Percentiles rank a stretch among this genome's conserved stretches.
These are phyloP conservation scores for Ichneumoninae sp. DNA, from an alignment of 2,888 invertebrate species.

Conservation along the genomic window DNA sequence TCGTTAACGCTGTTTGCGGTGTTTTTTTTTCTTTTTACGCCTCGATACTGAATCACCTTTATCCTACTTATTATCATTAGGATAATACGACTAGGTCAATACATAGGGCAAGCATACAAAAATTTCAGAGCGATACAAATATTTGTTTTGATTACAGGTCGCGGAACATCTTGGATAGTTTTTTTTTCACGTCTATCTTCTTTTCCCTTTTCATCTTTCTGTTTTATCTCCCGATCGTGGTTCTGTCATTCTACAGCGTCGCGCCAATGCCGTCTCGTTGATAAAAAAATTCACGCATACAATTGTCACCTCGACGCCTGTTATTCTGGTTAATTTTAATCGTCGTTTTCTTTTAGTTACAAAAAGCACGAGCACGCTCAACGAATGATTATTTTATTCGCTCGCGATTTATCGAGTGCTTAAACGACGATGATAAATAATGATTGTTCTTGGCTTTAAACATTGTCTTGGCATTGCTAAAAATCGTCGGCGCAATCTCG, in stretches of 20 bases:
- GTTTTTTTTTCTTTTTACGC: neutral
- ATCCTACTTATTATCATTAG: conserved; percentile 37
- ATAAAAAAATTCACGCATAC: conserved; percentile 45
- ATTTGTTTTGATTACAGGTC: conserved; percentile 70
- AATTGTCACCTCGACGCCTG: conserved; percentile 8
- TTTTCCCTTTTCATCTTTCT: neutral
- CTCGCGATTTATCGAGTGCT: conserved; percentile 25
- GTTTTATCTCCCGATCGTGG: conserved; percentile 2
- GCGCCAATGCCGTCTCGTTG: neutral
- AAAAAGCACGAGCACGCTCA: conserved; percentile 57
- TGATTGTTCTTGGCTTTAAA: conserved; percentile 64
- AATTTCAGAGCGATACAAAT: conserved; percentile 72
- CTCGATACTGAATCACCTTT: conserved; percentile 28
- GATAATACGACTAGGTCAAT: conserved; percentile 63
- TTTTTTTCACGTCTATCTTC: conserved; percentile 26
- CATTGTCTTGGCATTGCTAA: conserved; percentile 52
- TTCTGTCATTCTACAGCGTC: conserved; percentile 7
- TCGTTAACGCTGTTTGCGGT: conserved; percentile 7
- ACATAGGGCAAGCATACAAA: conserved; percentile 73
- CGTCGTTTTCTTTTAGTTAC: conserved; percentile 14
- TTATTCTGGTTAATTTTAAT: conserved; percentile 40
- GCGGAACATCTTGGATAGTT: conserved; percentile 57
- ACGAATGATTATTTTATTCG: conserved; percentile 28
- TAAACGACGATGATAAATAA: conserved; percentile 50
- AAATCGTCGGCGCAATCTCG: conserved; percentile 28